Evolutionary conservation across 1,140 invertebrate genomes (phyloP).

Genomic region (Cataglyphis hispanica): DNA sequence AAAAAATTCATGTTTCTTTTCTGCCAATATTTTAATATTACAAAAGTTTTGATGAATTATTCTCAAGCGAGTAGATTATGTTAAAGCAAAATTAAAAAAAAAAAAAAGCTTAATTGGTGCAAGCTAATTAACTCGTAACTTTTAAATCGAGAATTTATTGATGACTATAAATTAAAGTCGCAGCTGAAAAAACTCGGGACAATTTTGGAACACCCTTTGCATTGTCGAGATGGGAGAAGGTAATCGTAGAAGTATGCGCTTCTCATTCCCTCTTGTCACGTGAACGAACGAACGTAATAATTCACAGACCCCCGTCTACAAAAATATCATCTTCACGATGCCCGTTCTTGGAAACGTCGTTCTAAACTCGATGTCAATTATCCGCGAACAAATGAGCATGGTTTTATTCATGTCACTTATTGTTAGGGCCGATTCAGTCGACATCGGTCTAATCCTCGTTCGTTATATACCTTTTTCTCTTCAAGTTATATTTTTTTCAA

Average conservation of each 20-base stretch:
- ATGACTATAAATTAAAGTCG: slow-evolving; percentile 31
- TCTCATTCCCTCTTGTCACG: slow-evolving; percentile 49
- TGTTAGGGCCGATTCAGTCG: slow-evolving; percentile 20
- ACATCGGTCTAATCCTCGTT: slow-evolving; percentile 14
- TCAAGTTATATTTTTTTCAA: too few species aligned
- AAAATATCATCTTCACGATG: slow-evolving; percentile 34
- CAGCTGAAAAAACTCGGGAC: slow-evolving; percentile 12
- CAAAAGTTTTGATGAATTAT: slow-evolving; percentile 14
- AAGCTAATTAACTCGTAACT: slow-evolving; percentile 5
- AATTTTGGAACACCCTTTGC: slow-evolving; percentile 36
- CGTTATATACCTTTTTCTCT: not conserved
- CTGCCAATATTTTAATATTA: slow-evolving; percentile 5
- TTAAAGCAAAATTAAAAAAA: not conserved
- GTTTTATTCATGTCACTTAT: slow-evolving; percentile 24
- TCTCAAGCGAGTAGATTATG: not conserved
- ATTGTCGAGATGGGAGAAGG: not conserved
- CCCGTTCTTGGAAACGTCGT: slow-evolving; percentile 38
- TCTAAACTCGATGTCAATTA: slow-evolving; percentile 58
- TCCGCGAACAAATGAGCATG: slow-evolving; percentile 51
- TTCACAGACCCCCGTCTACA: slow-evolving; percentile 44
- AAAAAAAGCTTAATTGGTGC: not conserved
- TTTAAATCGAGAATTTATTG: not conserved
- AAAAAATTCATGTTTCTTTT: not conserved
- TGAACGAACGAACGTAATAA: slow-evolving; percentile 60
- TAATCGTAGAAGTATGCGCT: not conserved